Evolutionary conservation across 2,888 invertebrate species (phyloP), one percentile per base, ranked within the genome.

Genomic region (Drepana falcataria): DNA sequence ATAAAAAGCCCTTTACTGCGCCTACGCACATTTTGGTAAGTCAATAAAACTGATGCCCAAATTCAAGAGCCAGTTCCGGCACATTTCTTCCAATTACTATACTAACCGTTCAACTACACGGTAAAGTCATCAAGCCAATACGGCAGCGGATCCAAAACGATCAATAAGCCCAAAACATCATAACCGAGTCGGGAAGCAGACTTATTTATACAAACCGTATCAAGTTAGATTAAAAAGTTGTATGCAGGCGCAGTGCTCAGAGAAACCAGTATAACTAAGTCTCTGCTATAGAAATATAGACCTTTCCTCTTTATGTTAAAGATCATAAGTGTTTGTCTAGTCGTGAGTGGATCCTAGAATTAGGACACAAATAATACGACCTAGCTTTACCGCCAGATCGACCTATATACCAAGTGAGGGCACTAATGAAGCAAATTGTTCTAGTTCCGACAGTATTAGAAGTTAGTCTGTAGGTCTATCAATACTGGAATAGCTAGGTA

Each of bases 321-420:
- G 49, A 35, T 44, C 47, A 53, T 58, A 49, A 3, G 51, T 49
- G 35, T 47, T 55, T 56, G n/a, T 37, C 55, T 40, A 67, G 56
- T 57, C 60, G 70, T 67, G 66, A 66, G 66, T 71, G 68, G 70
- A 64, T 63, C 57, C 53, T 58, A 56, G 64, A 69, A 81, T 76
- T 73, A 70, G 71, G 79, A 71, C 3, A 59, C 76, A 73, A 65
- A 69, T 65, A 60, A 61, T 68, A 59, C 68, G 72, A 76, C 71
- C 74, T 63, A 71, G 69, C 70, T 69, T 68, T 4, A 64, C 64
- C 67, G 70, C 65, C 73, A 68, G 64, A 66, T 65, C 63, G 77
- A 73, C 80, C 80, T 73, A 77, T 61, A 75, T 77, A 59, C 72
- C 61, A 63, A 64, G 65, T 64, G 65, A 63, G 59, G 65, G 64